Evolutionary conservation across 2,113 vertebrate species (phyloP).

Genomic region (Larimichthys polyactis): DNA sequence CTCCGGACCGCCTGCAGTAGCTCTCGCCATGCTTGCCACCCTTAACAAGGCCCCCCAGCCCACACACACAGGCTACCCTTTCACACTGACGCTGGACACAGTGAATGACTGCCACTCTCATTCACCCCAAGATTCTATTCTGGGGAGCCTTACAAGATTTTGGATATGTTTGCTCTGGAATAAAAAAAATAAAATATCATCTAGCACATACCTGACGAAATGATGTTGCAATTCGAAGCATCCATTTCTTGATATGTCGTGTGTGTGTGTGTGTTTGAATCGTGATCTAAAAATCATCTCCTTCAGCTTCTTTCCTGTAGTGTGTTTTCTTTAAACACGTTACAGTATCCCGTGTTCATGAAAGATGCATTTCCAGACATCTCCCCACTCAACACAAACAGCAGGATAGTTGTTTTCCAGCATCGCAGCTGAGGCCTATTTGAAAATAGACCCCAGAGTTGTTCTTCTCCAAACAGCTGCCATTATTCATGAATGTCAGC

Average conservation of each 20-base stretch:
- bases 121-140: constrained; percentile 4
- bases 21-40: constrained; percentile 20
- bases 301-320: constrained; percentile 2
- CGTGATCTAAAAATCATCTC: not conserved
- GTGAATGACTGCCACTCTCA: constrained; percentile 27
- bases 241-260: constrained; percentile 26
- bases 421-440: constrained; percentile 66
- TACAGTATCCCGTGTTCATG: constrained; percentile 37
- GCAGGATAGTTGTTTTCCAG: constrained; percentile 61
- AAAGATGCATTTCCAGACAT: constrained; percentile 53
- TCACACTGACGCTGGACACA: constrained; percentile 35
- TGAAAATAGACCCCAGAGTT: constrained; percentile 75
- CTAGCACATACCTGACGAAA: constrained; percentile 54
- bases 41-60: constrained; percentile 45
- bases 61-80: constrained; percentile 39
- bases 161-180: constrained; percentile 8
- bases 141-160: not conserved
- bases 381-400: constrained; percentile 46
- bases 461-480: constrained; percentile 70
- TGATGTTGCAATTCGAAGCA: constrained; percentile 21
- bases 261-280: not conserved
- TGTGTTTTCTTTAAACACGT: constrained; percentile 35
- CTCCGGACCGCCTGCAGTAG: constrained; percentile 25
- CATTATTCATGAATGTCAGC: constrained; percentile 81
- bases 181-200: constrained; percentile 23